Conservation (phyloP, 2,888 invertebrate genomes). For the Amphipyra berbera region DNA sequence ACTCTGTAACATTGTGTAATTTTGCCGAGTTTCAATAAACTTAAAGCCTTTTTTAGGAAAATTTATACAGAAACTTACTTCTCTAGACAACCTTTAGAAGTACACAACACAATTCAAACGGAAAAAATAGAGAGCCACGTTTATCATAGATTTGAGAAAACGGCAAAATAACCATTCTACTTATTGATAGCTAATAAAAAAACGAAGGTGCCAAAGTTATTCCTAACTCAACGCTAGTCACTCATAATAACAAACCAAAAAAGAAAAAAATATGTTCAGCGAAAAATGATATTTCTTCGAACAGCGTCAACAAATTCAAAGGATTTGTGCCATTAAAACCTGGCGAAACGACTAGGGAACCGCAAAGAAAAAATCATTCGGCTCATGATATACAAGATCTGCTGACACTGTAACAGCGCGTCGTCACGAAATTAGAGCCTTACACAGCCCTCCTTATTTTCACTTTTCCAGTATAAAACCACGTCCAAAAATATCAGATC, state of each 20-base stretch:
- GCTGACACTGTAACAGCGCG: conserved; percentile 69
- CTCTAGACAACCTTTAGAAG: too few relatives aligned
- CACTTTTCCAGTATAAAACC: conserved; percentile 76
- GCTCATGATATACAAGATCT: conserved; percentile 61
- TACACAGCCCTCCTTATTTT: conserved; percentile 77
- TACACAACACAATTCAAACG: too few relatives aligned
- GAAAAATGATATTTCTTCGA: conserved; percentile 29
- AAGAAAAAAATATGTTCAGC: conserved; percentile 3
- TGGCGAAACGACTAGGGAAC: conserved; percentile 35
- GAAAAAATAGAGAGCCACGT: too few relatives aligned
- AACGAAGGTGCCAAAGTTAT: background rate
- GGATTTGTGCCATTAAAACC: conserved; percentile 50
- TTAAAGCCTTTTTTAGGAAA: too few relatives aligned
- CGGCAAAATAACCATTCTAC: background rate
- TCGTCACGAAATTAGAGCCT: conserved; percentile 78
- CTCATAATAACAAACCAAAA: background rate
- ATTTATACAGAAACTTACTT: too few relatives aligned
- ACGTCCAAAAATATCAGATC: conserved; percentile 66
- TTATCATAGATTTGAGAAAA: too few relatives aligned
- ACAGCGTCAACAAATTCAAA: conserved; percentile 33
- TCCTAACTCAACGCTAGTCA: background rate
- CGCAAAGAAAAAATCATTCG: conserved; percentile 62
- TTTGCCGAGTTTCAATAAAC: too few relatives aligned
- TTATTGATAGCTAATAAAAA: background rate
- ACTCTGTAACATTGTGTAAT: too few relatives aligned